Conservation (phyloP, 2,888 invertebrate genomes). For the Hyalella azteca region DNA sequence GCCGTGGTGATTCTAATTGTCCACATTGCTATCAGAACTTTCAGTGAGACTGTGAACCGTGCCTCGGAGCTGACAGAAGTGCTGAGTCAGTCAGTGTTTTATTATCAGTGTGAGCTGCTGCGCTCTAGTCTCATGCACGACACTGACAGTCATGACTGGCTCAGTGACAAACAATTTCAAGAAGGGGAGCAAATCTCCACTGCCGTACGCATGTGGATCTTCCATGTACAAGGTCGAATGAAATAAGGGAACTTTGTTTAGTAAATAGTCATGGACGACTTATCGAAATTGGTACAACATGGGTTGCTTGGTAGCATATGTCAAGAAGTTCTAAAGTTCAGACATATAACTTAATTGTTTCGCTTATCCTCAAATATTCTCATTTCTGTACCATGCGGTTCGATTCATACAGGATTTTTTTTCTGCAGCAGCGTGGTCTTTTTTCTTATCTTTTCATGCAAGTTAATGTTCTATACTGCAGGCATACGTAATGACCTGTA, state of each 20-base stretch:
- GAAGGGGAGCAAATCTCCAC: constrained; percentile 44
- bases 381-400: no score
- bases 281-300: no score
- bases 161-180: constrained; percentile 38
- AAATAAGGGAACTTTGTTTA: no score
- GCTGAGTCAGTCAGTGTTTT: constrained; percentile 50
- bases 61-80: constrained; percentile 53
- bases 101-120: constrained; percentile 55
- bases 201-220: constrained; percentile 54
- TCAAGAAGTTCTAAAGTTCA: no score
- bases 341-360: no score
- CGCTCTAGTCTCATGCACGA: constrained; percentile 53
- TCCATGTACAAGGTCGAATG: constrained; percentile 57
- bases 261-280: no score
- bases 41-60: constrained; percentile 46
- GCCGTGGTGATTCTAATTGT: no score
- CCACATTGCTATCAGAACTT: constrained; percentile 42
- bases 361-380: no score
- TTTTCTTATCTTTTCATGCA: neutral
- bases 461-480: neutral
- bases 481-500: constrained; percentile 56
- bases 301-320: no score
- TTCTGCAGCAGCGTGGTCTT: neutral
- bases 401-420: no score
- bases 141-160: constrained; percentile 52